Base-by-base conservation (phyloP, 2,113 vertebrate species). In the Smithornis capensis region DNA sequence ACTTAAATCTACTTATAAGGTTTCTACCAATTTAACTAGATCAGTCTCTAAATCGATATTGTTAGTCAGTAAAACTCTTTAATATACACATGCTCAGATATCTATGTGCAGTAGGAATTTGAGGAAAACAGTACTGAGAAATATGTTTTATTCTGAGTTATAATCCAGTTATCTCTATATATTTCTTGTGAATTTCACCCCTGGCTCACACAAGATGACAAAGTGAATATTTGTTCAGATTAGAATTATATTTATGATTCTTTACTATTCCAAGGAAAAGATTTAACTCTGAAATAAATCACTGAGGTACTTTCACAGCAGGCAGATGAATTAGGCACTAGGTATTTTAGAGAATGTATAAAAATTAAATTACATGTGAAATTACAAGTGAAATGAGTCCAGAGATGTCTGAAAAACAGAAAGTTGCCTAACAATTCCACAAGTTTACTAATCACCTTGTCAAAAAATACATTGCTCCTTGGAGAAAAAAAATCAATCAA, bases 281-380 rank as follows among this genome's bases (percentile, higher is more conserved):
- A 45, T 92, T 89, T 87, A 87, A 57, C 25, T 87, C 35, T 29
- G 55, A 73, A 74, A 92, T 82, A 91, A 91, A 74, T 87, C 55
- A 83, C 12, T 40, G 33, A 76, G 21, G 10, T 79, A 57, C 35
- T 77, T 74, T 77, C 73, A 89, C 69, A 50, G 15, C 44, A 82
- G 56, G 16, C 15, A 82, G 62, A 85, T 79, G 10, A 14, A 89
- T 57, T 68, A 21, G 49, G 31, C 6, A 21, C 12, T 35, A 68
- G 25, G 18, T 82, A 14, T n/a, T 60, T 84, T 68, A 65, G 24
- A 82, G 53, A 73, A 76, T 65, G 40, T 37, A 82, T 38, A 73
- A 84, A 89, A 87, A 89, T 45, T 69, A 95, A 71, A 91, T 76
- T 82, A 62, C 42, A 55, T 67, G 19, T 53, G 67, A 95, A 95